Conservation (phyloP, 2,888 invertebrate genomes). For the Eupithecia tripunctaria region DNA sequence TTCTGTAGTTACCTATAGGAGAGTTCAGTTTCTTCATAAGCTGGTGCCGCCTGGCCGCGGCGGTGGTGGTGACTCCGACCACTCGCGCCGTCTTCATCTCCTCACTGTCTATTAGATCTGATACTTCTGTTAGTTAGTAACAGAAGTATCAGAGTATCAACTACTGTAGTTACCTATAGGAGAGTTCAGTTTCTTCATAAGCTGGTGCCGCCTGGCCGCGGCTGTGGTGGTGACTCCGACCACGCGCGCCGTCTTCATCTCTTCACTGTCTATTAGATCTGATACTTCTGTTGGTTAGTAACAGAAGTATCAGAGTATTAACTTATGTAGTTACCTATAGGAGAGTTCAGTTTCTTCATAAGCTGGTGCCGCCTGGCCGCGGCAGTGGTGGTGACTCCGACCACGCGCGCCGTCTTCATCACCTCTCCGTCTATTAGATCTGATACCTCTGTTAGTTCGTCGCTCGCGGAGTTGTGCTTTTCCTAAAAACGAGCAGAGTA, state of each 20-base stretch:
- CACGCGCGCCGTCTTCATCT: slow-evolving; percentile 82
- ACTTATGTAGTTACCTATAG: slow-evolving; percentile 79
- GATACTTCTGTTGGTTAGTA: slow-evolving; percentile 80
- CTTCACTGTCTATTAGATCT: slow-evolving; percentile 83
- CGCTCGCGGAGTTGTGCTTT: slow-evolving; percentile 60
- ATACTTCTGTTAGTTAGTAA: slow-evolving; percentile 68
- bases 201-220: slow-evolving; percentile 87
- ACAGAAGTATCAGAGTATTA: too few relatives aligned
- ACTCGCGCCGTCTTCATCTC: slow-evolving; percentile 82
- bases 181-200: slow-evolving; percentile 85
- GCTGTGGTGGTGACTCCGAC: slow-evolving; percentile 92
- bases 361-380: slow-evolving; percentile 88
- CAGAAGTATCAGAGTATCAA: not conserved
- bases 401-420: slow-evolving; percentile 81
- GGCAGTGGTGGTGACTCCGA: slow-evolving; percentile 91
- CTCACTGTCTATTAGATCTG: slow-evolving; percentile 83
- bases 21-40: slow-evolving; percentile 85
- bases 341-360: slow-evolving; percentile 85
- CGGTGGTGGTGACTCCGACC: slow-evolving; percentile 91
- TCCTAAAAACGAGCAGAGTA: slow-evolving; percentile 39
- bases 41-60: slow-evolving; percentile 87
- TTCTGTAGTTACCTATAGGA: slow-evolving; percentile 81
- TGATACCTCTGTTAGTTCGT: slow-evolving; percentile 79
- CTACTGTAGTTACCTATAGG: slow-evolving; percentile 81
- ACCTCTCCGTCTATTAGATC: slow-evolving; percentile 84